Evolutionary conservation across 2,797 vertebrate genomes (phyloP).

Genomic region (Anolis apletophallus): DNA sequence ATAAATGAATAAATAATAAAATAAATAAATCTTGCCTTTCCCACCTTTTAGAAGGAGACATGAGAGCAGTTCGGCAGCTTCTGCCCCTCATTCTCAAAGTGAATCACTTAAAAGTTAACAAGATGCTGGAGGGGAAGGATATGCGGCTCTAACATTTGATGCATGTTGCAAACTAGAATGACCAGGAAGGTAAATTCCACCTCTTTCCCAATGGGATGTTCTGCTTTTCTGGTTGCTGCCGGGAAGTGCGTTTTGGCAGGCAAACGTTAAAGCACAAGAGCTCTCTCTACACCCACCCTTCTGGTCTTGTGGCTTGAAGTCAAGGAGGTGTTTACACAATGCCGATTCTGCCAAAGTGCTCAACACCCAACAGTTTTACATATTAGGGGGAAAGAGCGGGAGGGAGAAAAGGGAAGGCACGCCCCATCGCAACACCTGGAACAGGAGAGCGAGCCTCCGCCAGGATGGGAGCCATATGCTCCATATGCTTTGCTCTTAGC

Average conservation of each 20-base stretch:
- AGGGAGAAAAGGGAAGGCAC: background rate
- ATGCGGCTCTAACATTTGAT: background rate
- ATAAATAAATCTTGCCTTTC: too few species aligned
- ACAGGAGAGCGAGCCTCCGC: background rate
- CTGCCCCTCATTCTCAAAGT: background rate
- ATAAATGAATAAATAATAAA: too few species aligned
- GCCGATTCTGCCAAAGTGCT: background rate
- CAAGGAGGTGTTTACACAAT: background rate
- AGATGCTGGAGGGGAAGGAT: background rate
- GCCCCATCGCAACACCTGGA: background rate
- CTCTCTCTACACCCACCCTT: background rate
- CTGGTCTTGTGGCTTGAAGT: background rate
- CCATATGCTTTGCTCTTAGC: background rate
- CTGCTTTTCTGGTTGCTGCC: too few species aligned
- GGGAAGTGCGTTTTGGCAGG: background rate
- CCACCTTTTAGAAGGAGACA: background rate
- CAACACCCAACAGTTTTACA: background rate
- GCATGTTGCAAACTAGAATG: background rate
- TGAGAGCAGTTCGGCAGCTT: too few species aligned
- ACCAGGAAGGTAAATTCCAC: background rate
- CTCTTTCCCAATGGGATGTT: too few species aligned
- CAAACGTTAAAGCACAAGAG: background rate
- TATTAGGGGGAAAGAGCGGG: too few species aligned
- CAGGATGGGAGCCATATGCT: background rate
- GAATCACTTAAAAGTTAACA: background rate